Evolutionary conservation across 2,888 invertebrate species (phyloP).

Genomic region (Drosophila monieri): DNA sequence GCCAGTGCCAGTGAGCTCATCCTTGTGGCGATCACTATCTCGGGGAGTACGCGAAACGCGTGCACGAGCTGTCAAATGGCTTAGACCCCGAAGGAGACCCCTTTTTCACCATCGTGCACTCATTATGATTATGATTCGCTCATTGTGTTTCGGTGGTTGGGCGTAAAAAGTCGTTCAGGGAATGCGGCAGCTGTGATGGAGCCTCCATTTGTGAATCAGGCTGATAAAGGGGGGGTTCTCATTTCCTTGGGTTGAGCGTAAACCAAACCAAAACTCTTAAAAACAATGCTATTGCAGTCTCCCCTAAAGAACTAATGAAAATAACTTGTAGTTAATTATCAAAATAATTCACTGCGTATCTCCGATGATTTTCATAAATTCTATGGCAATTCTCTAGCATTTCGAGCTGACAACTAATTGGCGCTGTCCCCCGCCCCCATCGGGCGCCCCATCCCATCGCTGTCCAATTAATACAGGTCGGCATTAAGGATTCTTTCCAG

Average conservation of each 20-base stretch:
- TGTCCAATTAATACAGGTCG: constrained; percentile 63
- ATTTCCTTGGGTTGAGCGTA: neutral
- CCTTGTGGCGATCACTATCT: constrained; percentile 45
- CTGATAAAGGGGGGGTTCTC: neutral
- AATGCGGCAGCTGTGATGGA: constrained; percentile 22
- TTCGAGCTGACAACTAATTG: constrained; percentile 60
- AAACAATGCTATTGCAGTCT: neutral
- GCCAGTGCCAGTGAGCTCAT: constrained; percentile 4
- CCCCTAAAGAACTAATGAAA: constrained; percentile 19
- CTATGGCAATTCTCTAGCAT: constrained; percentile 38
- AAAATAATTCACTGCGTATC: constrained; percentile 49
- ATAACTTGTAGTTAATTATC: constrained; percentile 46
- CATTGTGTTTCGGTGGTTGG: constrained; percentile 18
- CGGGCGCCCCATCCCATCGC: constrained; percentile 7
- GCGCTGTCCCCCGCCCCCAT: constrained; percentile 31
- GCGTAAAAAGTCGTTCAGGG: constrained; percentile 57
- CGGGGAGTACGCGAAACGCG: constrained; percentile 69
- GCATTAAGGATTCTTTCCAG: constrained; percentile 61
- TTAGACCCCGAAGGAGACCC: constrained; percentile 5
- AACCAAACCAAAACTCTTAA: neutral
- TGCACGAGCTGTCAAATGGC: constrained; percentile 76
- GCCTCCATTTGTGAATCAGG: neutral
- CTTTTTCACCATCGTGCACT: constrained; percentile 61
- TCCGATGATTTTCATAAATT: constrained; percentile 73
- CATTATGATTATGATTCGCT: constrained; percentile 73